Conservation (phyloP, 2,888 invertebrate genomes). For the Heteromurus nitidus region DNA sequence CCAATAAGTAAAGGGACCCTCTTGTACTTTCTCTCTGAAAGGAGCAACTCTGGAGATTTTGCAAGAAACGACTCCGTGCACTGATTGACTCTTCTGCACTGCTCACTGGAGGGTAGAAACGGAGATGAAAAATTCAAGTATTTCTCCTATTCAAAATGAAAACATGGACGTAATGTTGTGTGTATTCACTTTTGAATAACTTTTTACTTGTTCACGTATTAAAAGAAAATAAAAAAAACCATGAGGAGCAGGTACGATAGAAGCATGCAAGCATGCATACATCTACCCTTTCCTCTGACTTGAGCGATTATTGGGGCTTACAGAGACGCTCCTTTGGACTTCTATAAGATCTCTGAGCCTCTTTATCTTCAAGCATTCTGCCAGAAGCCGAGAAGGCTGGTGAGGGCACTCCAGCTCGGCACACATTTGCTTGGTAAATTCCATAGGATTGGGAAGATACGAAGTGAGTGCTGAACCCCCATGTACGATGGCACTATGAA, state of each 20-base stretch:
- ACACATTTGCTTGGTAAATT: constrained; percentile 31
- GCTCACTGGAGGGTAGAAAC: constrained; percentile 24
- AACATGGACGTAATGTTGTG: not conserved
- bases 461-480: constrained; percentile 48
- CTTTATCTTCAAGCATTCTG: constrained; percentile 61
- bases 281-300: no score
- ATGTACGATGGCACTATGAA: constrained; percentile 61
- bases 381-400: constrained; percentile 44
- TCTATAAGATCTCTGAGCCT: constrained; percentile 48
- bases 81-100: constrained; percentile 23
- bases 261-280: no score
- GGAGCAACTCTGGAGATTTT: constrained; percentile 35
- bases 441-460: constrained; percentile 29
- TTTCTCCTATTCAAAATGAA: constrained; percentile 35
- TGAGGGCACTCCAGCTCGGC: constrained; percentile 57
- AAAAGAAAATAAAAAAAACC: no score
- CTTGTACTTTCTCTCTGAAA: constrained; percentile 43
- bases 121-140: constrained; percentile 54
- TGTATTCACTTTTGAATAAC: not conserved
- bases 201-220: no score
- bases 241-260: no score
- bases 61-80: constrained; percentile 49
- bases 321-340: constrained; percentile 42
- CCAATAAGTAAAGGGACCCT: constrained; percentile 55
- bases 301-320: constrained; percentile 33